Conservation (phyloP, 2,888 invertebrate species). For the Caenorhabditis afra region DNA sequence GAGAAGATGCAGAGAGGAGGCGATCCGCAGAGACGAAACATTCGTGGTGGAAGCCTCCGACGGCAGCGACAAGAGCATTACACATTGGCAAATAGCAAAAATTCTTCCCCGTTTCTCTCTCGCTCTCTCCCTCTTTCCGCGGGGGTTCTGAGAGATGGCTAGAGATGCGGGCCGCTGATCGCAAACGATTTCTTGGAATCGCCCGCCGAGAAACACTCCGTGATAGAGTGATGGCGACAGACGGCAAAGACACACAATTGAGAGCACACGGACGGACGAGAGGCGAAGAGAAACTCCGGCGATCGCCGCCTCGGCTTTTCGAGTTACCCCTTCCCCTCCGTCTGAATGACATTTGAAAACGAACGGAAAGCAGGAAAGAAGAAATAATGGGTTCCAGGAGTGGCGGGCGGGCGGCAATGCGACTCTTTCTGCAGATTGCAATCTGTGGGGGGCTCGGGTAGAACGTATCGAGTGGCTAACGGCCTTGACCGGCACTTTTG, state of each 20-base stretch:
- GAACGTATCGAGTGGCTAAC: conserved; percentile 23
- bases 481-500: conserved; percentile 35
- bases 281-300: conserved; percentile 23
- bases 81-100: conserved; percentile 59
- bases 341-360: conserved; percentile 23
- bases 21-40: conserved; percentile 53
- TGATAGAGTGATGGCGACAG: conserved; percentile 46
- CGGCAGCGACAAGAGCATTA: conserved; percentile 60
- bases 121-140: too few species aligned
- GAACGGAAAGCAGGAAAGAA: conserved; percentile 6
- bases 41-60: conserved; percentile 22
- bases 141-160: conserved; percentile 43
- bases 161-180: conserved; percentile 50
- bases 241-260: conserved; percentile 47
- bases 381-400: conserved; percentile 2
- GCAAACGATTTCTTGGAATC: conserved; percentile 58
- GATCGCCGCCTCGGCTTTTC: conserved; percentile 19
- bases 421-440: background rate
- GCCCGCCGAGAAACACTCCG: conserved; percentile 32
- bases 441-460: background rate
- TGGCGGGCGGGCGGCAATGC: background rate
- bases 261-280: conserved; percentile 4
- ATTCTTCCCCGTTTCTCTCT: background rate
- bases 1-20: conserved; percentile 42
- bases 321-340: conserved; percentile 17